Percentiles rank a stretch among this genome's conserved stretches.
Conservation (phyloP, 2,113 vertebrate species). For the Siphamia tubifer region DNA sequence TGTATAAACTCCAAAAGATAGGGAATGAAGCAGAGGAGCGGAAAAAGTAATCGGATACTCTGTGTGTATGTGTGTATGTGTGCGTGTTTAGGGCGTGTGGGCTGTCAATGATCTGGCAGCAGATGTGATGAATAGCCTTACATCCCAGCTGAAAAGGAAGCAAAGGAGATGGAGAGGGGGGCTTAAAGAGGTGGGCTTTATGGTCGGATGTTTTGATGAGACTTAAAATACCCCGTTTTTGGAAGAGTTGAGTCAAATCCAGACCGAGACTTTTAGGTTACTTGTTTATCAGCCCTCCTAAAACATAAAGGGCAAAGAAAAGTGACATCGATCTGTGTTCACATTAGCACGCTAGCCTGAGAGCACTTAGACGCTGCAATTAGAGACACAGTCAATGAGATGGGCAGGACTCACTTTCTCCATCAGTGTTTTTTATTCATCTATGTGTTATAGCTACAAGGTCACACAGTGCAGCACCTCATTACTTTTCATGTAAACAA, state of each 20-base stretch:
- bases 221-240: neutral
- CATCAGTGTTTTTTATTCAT: constrained; percentile 36
- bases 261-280: constrained; percentile 24
- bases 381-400: constrained; percentile 73
- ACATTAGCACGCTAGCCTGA: constrained; percentile 79
- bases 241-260: constrained; percentile 5
- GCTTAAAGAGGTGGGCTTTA: constrained; percentile 14
- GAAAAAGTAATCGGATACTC: constrained; percentile 37
- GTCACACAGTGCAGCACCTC: constrained; percentile 5
- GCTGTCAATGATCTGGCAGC: constrained; percentile 48
- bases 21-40: neutral
- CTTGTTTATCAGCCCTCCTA: constrained; percentile 56
- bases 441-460: constrained; percentile 1
- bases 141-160: constrained; percentile 1
- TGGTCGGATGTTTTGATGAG: neutral
- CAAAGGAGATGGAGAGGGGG: neutral
- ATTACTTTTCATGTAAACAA: constrained; percentile 23
- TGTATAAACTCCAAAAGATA: constrained; percentile 30
- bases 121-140: constrained; percentile 38
- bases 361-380: constrained; percentile 81
- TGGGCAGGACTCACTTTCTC: constrained; percentile 33
- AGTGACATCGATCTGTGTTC: constrained; percentile 79
- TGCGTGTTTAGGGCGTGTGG: neutral
- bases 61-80: neutral
- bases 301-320: constrained; percentile 71